Evolutionary conservation across 2,888 invertebrate genomes (phyloP).

Genomic region (Sarcophaga subvicina): DNA sequence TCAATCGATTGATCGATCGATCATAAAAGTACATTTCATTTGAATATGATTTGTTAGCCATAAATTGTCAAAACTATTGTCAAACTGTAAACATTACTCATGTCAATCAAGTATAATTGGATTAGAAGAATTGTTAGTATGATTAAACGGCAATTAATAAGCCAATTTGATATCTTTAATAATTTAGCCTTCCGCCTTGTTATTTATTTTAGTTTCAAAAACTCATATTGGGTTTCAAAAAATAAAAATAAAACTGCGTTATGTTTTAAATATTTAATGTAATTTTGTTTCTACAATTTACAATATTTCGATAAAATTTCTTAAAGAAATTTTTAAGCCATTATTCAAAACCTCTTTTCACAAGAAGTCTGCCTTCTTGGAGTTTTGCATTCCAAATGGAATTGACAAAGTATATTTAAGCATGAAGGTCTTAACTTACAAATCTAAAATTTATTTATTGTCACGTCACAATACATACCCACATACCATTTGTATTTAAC

Average conservation of each 20-base stretch:
- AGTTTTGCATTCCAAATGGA: conserved; percentile 10
- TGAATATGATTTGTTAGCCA: conserved; percentile 31
- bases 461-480: conserved; percentile 22
- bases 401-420: conserved; percentile 19
- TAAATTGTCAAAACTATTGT: conserved; percentile 48
- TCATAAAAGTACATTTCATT: neutral
- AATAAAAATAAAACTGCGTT: no score
- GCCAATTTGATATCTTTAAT: no score
- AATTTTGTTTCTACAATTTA: no score
- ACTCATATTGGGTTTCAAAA: no score
- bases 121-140: neutral
- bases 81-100: conserved; percentile 34
- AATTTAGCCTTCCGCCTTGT: no score
- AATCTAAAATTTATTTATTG: conserved; percentile 16
- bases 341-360: no score
- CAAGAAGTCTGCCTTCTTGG: no score
- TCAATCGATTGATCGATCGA: conserved; percentile 29
- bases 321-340: no score
- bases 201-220: no score
- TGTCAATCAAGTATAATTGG: conserved; percentile 19
- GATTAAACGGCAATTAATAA: neutral
- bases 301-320: no score
- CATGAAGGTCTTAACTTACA: conserved; percentile 40
- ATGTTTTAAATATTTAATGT: no score
- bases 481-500: neutral